Evolutionary conservation across 2,888 invertebrate species (phyloP).

Genomic region (Spodoptera littoralis): DNA sequence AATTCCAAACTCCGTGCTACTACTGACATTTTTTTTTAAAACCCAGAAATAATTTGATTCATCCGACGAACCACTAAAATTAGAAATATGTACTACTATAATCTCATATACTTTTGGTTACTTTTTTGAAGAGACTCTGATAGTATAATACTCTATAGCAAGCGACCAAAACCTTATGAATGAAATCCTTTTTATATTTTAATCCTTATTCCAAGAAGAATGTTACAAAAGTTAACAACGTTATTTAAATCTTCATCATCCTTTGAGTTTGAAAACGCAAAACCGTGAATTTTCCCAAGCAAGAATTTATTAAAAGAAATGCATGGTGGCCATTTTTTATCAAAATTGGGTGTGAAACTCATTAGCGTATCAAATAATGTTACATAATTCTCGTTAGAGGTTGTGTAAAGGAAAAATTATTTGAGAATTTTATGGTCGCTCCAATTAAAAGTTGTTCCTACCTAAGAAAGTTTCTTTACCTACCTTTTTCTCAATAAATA

Average conservation of each 20-base stretch:
- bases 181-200: no score
- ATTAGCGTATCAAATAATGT: conserved; percentile 52
- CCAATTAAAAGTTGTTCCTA: conserved; percentile 63
- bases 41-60: no score
- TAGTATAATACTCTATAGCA: no score
- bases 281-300: conserved; percentile 24
- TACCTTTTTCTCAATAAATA: conserved; percentile 41
- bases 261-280: conserved; percentile 34
- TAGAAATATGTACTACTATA: no score
- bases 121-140: no score
- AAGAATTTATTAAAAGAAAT: conserved; percentile 55
- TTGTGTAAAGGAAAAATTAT: conserved; percentile 66
- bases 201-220: background rate
- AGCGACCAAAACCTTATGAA: no score
- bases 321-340: conserved; percentile 52
- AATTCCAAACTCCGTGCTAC: no score
- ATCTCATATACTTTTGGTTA: no score
- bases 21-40: no score
- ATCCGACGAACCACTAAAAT: no score
- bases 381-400: conserved; percentile 72
- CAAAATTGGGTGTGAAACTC: conserved; percentile 58
- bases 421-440: conserved; percentile 70
- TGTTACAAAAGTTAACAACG: conserved; percentile 6
- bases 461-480: conserved; percentile 41
- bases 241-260: conserved; percentile 32